Percentiles rank a stretch among this genome's conserved stretches.
phyloP scores from a whole-genome alignment of 2,113 vertebrate genomes.

The Dendropsophus ebraccatus region DNA sequence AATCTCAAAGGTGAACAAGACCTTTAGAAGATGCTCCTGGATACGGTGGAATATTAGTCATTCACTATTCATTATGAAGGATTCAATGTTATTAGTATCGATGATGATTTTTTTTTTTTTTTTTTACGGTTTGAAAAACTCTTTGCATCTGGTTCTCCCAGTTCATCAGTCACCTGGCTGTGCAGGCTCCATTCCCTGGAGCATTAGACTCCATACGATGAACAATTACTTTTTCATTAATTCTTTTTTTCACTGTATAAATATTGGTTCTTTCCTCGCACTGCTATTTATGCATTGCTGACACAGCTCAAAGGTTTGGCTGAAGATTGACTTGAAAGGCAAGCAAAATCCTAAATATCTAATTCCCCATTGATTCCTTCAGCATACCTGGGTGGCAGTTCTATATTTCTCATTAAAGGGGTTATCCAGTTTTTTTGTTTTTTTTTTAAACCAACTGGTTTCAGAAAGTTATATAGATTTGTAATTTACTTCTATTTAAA shows the following conservation, averaged over 20 bases:
- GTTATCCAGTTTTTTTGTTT: too few species aligned
- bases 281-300: not conserved
- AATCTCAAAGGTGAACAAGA: not conserved
- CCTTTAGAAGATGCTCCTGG: not conserved
- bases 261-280: not conserved
- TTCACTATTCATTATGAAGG: not conserved
- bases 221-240: constrained; percentile 6
- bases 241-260: not conserved
- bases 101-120: not conserved
- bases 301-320: not conserved
- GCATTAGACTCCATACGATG: not conserved
- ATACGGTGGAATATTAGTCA: not conserved
- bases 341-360: not conserved
- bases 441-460: too few species aligned
- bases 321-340: not conserved
- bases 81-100: not conserved
- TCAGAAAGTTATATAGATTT: too few species aligned
- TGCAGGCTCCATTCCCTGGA: not conserved
- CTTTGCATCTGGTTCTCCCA: not conserved
- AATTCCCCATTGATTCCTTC: not conserved
- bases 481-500: too few species aligned
- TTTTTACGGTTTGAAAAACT: not conserved
- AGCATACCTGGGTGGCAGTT: not conserved
- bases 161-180: constrained; percentile 1
- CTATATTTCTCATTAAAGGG: not conserved